Base-by-base conservation (phyloP, 1,140 invertebrate genomes). In the Drosophila nasuta region DNA sequence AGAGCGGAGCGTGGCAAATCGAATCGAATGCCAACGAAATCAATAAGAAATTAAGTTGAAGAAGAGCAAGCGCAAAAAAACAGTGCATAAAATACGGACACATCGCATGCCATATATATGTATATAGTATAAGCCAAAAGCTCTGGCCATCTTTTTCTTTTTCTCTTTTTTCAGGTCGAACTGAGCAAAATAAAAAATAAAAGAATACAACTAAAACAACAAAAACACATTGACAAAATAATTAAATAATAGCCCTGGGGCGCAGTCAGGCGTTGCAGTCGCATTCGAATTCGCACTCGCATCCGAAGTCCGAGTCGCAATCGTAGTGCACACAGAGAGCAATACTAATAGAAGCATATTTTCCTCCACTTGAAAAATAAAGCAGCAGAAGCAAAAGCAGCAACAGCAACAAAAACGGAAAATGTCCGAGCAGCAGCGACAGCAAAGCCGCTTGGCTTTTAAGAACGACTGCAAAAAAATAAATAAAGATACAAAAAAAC, bases 291-390 rank as follows among this genome's bases (percentile, higher is more conserved):
- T 70, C 62, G 62, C 43, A 51, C 1, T n/a, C 5, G 41, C 7
- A 30, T 7, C 4, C 41, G 41, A 6, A 57, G 49, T 13, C n/a
- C 7, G 7, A 52, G 49, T 17, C 17, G 8, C 17, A 52, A 38
- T 17, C 17, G n/a, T 11, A 66, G n/a, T 13, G 33, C 43, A 56
- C 33, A 62, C 28, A 25, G 28, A 73, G 28, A 73, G 69, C 35
- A 87, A 71, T 81, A 82, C 79, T 79, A 87, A 82, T 86, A 87
- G 68, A 79, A 79, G 41, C 79, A 82, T 75, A 79, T 86, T 86
- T 78, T 74, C 13, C 78, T 69, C 15, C 33, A 41, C 62, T 68
- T 59, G 73, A 60, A 74, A 75, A 86, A 72, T 17, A 51, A 13
- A 67, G 20, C 49, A 62, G 45, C 20, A 68, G 43, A 5, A 38